Evolutionary conservation across 92 coral and sea anemone genomes (phyloP), one percentile per base, ranked within the genome.

Genomic region (Zoanthus sansibaricus): DNA sequence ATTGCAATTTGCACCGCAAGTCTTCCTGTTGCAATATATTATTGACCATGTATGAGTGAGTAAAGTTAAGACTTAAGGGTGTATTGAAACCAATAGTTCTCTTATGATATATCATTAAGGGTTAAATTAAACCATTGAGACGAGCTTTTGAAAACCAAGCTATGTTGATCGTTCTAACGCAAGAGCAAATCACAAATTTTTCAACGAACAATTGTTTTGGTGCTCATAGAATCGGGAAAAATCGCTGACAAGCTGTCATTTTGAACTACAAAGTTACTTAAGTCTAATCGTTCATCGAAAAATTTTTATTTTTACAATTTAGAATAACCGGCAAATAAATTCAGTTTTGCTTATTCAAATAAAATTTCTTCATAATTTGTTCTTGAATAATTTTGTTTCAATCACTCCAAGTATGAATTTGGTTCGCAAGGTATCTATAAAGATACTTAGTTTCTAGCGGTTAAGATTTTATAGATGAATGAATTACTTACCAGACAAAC

Each of bases 401-500:
- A 61, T 78, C 56, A 66, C 52, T 77, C 69, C 21, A 46, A 59
- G 31, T 37, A 78, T 70, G 17, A 45, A n/a, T 16, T 42, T 77
- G 14, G 25, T 61, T 33, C n/a, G 17, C 54, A 78, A 59, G 42
- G 58, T 4, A 5, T 75, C 9, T 15, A 58, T 32, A 61, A 33
- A 59, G 17, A 20, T 14, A 37, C 17, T 2, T 15, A 78, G 55
- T 59, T 15, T 59, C 0, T 55, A 59, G 9, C 16, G 31, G 45
- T 17, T 56, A 55, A 11, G 32, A 77, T 64, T 3, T 3, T 18
- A n/a, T 3, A 51, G 20, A 45, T 25, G 69, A 76, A 21, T 37
- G 69, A 76, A 21, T 37, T 25, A 61, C 83, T 78, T 56, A 78
- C 83, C 83, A 78, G 33, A 45, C 33, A 58, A 78, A 56, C 70